Percentiles rank a stretch among this genome's conserved stretches.
Conservation (phyloP, 2,797 vertebrate species). For the Cetoscarus ocellatus region DNA sequence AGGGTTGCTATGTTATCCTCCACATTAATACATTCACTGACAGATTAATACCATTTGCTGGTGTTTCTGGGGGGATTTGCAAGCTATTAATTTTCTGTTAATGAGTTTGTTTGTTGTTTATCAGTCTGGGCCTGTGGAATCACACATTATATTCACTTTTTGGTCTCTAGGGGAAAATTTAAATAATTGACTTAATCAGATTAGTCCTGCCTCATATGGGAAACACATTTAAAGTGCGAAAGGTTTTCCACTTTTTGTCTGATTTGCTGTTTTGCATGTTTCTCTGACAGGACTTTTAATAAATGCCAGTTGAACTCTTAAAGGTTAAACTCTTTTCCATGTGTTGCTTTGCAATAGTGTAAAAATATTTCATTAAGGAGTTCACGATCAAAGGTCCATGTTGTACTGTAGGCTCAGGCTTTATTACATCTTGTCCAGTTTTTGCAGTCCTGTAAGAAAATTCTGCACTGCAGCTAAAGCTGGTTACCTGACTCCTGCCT, state of each 20-base stretch:
- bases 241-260: too few species aligned
- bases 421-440: conserved; percentile 36
- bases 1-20: neutral
- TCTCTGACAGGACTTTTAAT: neutral
- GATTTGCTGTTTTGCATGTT: neutral
- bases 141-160: conserved; percentile 1
- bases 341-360: neutral
- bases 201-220: neutral
- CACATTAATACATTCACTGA: neutral
- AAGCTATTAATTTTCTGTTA: conserved; percentile 23
- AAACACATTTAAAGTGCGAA: too few species aligned
- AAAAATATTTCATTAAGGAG: neutral
- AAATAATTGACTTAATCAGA: conserved; percentile 15
- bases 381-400: neutral
- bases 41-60: conserved; percentile 7
- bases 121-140: conserved; percentile 17
- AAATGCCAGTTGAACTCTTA: neutral
- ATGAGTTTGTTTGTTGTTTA: conserved; percentile 34
- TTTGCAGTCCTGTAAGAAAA: conserved; percentile 41
- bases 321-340: neutral
- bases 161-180: conserved; percentile 5
- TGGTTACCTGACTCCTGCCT: conserved; percentile 47
- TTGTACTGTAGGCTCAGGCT: conserved; percentile 13
- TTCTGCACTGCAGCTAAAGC: conserved; percentile 30
- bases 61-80: conserved; percentile 17